These are phyloP conservation scores for Acanthurus leucopareius DNA, from an alignment of 2,797 vertebrate species.

Conservation along the genomic window DNA sequence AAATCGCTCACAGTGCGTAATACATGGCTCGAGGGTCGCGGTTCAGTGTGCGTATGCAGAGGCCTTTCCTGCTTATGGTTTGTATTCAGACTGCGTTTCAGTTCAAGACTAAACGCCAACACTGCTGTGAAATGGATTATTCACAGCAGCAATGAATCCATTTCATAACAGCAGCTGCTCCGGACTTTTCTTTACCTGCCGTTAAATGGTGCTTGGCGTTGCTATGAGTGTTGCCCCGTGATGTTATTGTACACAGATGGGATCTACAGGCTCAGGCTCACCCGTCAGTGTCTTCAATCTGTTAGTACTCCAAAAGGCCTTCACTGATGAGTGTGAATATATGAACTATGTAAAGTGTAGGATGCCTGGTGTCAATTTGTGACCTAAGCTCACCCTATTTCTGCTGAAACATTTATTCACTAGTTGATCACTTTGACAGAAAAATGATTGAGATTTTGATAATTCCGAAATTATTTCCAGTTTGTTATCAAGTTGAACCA, in stretches of 20 bases:
- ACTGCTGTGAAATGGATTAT: slow-evolving; percentile 64
- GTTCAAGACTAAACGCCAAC: slow-evolving; percentile 47
- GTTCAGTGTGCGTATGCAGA: slow-evolving; percentile 27
- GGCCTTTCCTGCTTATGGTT: slow-evolving; percentile 54
- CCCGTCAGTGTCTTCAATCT: slow-evolving; percentile 3
- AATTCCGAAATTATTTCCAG: too few relatives aligned
- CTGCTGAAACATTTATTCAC: too few relatives aligned
- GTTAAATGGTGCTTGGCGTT: slow-evolving; percentile 36
- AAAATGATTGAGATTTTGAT: too few relatives aligned
- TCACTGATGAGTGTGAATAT: background rate
- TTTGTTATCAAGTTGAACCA: background rate
- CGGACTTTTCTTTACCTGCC: slow-evolving; percentile 41
- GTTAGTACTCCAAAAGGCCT: background rate
- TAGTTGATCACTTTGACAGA: too few relatives aligned
- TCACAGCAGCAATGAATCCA: slow-evolving; percentile 59
- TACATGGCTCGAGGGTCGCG: slow-evolving; percentile 27
- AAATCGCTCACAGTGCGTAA: background rate
- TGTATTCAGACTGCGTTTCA: slow-evolving; percentile 54
- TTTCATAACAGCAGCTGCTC: slow-evolving; percentile 50
- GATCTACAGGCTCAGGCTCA: slow-evolving; percentile 25
- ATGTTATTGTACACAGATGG: background rate
- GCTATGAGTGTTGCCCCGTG: slow-evolving; percentile 4
- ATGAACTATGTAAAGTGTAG: background rate
- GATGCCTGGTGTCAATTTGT: background rate
- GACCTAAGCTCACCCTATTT: background rate